Conservation (phyloP, 23 tunicate species). For the Trididemnum miniatum region DNA sequence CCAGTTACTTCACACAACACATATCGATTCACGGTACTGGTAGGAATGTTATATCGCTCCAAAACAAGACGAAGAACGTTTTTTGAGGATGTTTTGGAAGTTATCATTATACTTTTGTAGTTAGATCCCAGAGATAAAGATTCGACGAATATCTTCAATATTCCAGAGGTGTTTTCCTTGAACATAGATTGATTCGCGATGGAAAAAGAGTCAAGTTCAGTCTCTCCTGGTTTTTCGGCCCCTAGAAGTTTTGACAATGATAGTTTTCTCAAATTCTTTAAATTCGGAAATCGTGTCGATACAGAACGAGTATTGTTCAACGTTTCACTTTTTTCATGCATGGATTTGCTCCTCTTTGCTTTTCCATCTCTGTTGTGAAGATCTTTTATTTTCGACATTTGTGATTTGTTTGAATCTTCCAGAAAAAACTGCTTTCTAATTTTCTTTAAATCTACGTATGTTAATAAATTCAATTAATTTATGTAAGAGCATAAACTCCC, state of each 20-base stretch:
- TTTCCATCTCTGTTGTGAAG: not conserved
- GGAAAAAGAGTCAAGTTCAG: not conserved
- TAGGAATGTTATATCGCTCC: slow-evolving; percentile 56
- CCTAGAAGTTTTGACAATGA: not conserved
- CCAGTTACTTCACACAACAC: slow-evolving; percentile 87
- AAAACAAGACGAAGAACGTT: slow-evolving; percentile 62
- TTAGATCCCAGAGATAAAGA: slow-evolving; percentile 71
- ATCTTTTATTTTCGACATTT: too few species aligned
- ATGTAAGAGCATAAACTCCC: too few species aligned
- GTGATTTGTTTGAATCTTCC: too few species aligned
- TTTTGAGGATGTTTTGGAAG: slow-evolving; percentile 54
- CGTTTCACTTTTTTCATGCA: too few species aligned
- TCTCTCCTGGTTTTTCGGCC: not conserved
- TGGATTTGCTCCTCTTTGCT: not conserved
- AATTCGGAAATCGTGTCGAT: not conserved
- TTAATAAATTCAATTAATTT: too few species aligned
- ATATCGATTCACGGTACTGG: slow-evolving; percentile 36
- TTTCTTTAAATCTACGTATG: too few species aligned
- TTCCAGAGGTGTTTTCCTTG: slow-evolving; percentile 60
- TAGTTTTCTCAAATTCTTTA: not conserved
- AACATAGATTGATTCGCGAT: not conserved
- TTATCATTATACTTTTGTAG: slow-evolving; percentile 79
- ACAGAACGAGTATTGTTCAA: not conserved
- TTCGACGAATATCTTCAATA: slow-evolving; percentile 78
- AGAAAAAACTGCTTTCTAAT: too few species aligned